phyloP scores from a whole-genome alignment of 2,113 vertebrate species.

The Propithecus coquereli region DNA sequence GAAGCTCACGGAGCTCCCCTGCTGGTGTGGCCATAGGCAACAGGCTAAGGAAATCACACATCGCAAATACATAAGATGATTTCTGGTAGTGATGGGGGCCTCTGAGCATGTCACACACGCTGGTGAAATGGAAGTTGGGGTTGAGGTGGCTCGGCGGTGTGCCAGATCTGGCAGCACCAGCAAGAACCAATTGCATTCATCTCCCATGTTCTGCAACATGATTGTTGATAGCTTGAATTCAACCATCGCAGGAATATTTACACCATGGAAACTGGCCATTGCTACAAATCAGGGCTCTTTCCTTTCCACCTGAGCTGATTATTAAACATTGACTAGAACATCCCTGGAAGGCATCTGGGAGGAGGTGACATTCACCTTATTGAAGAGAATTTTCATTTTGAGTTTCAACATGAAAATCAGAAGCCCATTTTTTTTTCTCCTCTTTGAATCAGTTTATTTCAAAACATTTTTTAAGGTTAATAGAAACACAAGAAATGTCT shows the following conservation, averaged over 20 bases:
- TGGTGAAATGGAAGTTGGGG: neutral
- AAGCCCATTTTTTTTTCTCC: neutral
- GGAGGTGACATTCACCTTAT: neutral
- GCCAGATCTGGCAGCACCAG: neutral
- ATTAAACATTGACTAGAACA: neutral
- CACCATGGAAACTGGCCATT: neutral
- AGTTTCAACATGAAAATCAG: neutral
- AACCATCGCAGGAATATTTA: neutral
- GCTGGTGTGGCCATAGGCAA: rapidly evolving
- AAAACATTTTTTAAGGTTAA: neutral
- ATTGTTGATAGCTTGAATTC: neutral
- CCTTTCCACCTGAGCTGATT: neutral
- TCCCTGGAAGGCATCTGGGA: neutral
- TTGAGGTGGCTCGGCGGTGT: rapidly evolving
- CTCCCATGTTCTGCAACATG: neutral
- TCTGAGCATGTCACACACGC: neutral
- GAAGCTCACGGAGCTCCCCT: neutral
- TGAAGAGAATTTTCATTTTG: neutral
- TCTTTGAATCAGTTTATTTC: neutral
- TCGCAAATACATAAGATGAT: neutral
- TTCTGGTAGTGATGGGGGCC: neutral
- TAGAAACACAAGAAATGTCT: neutral
- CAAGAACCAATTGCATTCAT: neutral
- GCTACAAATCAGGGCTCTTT: neutral
- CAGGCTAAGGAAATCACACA: neutral